Base-by-base conservation (phyloP, 1,140 invertebrate genomes). In the Bombus polaris region DNA sequence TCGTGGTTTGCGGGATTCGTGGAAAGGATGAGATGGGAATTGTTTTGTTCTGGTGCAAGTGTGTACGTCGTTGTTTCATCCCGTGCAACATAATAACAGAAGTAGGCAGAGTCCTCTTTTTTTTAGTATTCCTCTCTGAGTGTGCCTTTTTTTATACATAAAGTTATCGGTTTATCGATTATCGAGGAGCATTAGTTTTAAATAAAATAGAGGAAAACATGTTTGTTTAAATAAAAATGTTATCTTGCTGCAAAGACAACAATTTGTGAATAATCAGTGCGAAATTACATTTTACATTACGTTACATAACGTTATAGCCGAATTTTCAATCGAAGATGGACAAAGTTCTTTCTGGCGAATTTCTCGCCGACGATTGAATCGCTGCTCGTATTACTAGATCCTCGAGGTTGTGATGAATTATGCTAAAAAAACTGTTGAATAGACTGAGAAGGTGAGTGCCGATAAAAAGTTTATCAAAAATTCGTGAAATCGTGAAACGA, bases 381-480 rank as follows among this genome's bases (percentile, higher is more conserved):
- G 75, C 35, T 53, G 73, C 22, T 35, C 22, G 73, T 66, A 13
- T 5, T 12, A 15, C 35, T 2, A 68, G 28, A 22, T 59, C 28
- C 32, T 53, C 65, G 42, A 22, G 44, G 39, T 71, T n/a, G 79
- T 22, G 44, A 71, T 39, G 79, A 81, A 81, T 81, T 81, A 81
- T 71, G 79, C 66, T 57, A 71, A 35, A 8, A 47, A 70, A 39
- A 37, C 28, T 81, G 25, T 71, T 81, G 57, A 62, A 78, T 9
- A 71, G 35, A 81, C n/a, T 57, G 39, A 57, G 44, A 42, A 81
- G 79, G 79, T 81, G 79, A 81, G 79, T 81, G 35, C 6, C 8
- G n/a, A 37, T 25, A 15, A 42, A 42, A n/a, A 10, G 22, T 28
- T 57, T 28, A 53, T 57, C 74, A 32, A 39, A 70, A 6, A 10